Conservation (phyloP, 2,797 vertebrate species). For the Heliangelus exortis region DNA sequence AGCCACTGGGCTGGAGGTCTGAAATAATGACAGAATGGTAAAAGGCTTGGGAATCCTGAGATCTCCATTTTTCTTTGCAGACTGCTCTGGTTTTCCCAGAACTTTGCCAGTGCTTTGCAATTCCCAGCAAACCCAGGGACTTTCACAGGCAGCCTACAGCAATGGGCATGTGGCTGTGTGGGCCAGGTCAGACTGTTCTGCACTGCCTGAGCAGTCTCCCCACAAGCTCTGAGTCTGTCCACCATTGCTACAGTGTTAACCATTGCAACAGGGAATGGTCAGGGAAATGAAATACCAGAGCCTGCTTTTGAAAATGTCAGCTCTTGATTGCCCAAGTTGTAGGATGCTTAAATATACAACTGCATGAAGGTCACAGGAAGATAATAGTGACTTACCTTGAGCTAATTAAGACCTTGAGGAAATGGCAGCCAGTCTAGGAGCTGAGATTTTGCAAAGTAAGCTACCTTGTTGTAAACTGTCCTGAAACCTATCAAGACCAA, state of each 20-base stretch:
- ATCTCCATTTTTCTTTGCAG: not conserved
- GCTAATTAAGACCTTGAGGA: not conserved
- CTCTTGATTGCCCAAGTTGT: not conserved
- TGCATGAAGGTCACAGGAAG: not conserved
- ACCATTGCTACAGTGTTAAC: not conserved
- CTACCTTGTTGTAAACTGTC: not conserved
- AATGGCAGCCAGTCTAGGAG: not conserved
- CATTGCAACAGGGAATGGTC: not conserved
- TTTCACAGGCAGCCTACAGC: accelerated
- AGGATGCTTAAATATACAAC: not conserved
- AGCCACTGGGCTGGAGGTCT: not conserved
- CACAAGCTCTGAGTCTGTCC: not conserved
- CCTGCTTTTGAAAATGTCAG: not conserved
- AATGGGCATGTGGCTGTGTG: not conserved
- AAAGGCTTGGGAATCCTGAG: not conserved
- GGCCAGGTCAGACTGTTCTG: not conserved
- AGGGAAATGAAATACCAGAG: not conserved
- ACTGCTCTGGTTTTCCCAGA: not conserved
- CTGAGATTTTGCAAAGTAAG: not conserved
- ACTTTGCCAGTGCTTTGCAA: not conserved
- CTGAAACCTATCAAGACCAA: not conserved
- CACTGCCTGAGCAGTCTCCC: accelerated
- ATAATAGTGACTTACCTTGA: not conserved
- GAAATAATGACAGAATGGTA: not conserved
- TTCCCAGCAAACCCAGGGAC: not conserved